Percentiles rank a stretch among this genome's conserved stretches.
Conservation (phyloP, 2,797 vertebrate genomes). For the Momotus momota region DNA sequence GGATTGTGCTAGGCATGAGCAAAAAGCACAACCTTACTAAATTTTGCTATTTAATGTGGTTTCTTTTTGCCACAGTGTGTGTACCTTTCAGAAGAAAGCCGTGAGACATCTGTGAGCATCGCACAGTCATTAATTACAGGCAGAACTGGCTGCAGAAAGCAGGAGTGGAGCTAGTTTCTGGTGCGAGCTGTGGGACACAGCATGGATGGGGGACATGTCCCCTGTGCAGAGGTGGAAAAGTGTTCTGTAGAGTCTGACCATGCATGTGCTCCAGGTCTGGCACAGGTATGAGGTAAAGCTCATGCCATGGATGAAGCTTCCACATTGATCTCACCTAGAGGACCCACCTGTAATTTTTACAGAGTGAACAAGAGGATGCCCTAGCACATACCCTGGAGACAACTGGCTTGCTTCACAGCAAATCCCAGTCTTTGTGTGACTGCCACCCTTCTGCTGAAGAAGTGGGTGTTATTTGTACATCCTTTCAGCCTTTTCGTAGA, state of each 20-base stretch:
- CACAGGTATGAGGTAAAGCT: neutral
- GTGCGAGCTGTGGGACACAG: neutral
- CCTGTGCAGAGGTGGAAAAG: accelerated
- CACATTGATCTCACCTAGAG: neutral
- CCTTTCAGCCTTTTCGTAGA: neutral
- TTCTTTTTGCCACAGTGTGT: neutral
- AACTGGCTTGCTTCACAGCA: neutral
- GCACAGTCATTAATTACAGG: neutral
- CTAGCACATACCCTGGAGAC: neutral
- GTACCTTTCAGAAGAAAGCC: neutral
- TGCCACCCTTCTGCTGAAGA: neutral
- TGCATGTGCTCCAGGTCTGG: neutral
- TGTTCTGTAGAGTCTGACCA: neutral
- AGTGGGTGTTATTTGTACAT: neutral
- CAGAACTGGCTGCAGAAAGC: neutral
- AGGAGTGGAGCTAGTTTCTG: neutral
- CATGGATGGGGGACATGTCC: accelerated
- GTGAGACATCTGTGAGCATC: neutral
- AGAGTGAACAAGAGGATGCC: neutral
- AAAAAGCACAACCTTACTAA: neutral
- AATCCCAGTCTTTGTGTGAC: neutral
- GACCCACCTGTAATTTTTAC: neutral
- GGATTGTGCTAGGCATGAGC: neutral
- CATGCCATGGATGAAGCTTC: accelerated
- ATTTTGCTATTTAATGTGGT: neutral